Evolutionary conservation across 2,888 invertebrate species (phyloP).

Genomic region (Papilio protenor): DNA sequence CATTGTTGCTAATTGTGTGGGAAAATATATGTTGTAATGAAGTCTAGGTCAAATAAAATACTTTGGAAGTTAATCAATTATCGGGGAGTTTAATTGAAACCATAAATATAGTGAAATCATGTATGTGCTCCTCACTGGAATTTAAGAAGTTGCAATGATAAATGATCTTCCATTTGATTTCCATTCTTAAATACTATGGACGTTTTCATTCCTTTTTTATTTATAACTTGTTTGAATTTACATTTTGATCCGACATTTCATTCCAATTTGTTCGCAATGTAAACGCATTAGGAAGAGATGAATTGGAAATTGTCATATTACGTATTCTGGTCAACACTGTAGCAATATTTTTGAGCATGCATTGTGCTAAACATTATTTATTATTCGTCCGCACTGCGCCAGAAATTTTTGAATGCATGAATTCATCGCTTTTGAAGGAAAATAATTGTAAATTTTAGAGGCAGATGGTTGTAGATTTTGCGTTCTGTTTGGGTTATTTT

Average conservation of each 20-base stretch:
- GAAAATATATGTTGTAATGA: conserved; percentile 23
- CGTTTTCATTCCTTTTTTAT: not conserved
- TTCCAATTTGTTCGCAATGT: not conserved
- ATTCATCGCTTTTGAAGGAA: not conserved
- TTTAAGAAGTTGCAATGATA: not conserved
- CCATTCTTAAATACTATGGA: not conserved
- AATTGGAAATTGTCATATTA: conserved; percentile 12
- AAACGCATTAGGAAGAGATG: not conserved
- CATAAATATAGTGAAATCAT: not conserved
- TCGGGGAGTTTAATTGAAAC: not conserved
- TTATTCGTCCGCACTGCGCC: not conserved
- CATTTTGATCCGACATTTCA: not conserved
- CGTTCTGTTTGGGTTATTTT: not conserved
- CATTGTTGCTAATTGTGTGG: conserved; percentile 17
- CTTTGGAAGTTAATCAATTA: not conserved
- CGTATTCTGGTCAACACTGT: conserved; percentile 26
- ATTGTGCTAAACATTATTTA: conserved; percentile 10
- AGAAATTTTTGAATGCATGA: not conserved
- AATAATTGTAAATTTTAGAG: no score
- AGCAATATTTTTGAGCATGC: conserved; percentile 23
- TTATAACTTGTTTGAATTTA: not conserved
- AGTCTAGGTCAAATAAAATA: conserved; percentile 4
- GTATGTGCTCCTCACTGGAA: not conserved
- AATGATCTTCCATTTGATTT: not conserved
- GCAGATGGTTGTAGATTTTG: not conserved